Evolutionary conservation across 2,888 invertebrate species (phyloP), one percentile per base, ranked within the genome.

Genomic region (Tachina lurida): DNA sequence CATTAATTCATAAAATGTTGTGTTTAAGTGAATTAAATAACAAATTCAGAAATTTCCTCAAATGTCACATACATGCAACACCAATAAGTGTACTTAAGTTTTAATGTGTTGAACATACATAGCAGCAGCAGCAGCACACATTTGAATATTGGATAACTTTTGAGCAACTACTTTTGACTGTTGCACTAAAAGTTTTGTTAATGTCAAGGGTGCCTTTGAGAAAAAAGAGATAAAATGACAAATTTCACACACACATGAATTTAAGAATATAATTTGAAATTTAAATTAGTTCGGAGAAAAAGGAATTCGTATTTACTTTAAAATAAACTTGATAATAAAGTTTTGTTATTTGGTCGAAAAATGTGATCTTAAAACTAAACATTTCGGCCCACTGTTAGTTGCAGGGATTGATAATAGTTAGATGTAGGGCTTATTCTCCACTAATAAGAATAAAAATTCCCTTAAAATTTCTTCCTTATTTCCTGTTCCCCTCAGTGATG

Each of bases 151-250:
- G 19, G 10, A 5, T 12, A 49, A n/a, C 12, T 52, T 13, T 52
- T 19, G 3, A 41, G 41, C 15, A 56, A 77, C 47, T 60, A 47
- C 62, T 78, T 68, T 73, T 67, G 19, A 62, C 22, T 68, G 54
- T 58, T 78, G 10, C 12, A 31, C 31, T 31, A 31, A 31, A 31
- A 31, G 31, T 31, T 31, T 31, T 31, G 31, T 31, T 73, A 58
- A 54, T 74, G 68, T 74, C 84, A 83, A 67, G 83, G 67, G 83
- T 54, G 52, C 52, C n/a, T 52, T 77, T 67, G 54, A 68, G 19
- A 47, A 12, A 8, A 41, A 70, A 22, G 10, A 39, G 15, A 4
- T 39, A 43, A 56, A 70, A 12, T 22, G 41, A 7, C 19, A n/a
- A 31, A 15, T 62, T 10, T 41, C 43, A 41, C 4, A 43, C n/a